Conservation (phyloP, 2,888 invertebrate genomes). For the Smittia sp. region DNA sequence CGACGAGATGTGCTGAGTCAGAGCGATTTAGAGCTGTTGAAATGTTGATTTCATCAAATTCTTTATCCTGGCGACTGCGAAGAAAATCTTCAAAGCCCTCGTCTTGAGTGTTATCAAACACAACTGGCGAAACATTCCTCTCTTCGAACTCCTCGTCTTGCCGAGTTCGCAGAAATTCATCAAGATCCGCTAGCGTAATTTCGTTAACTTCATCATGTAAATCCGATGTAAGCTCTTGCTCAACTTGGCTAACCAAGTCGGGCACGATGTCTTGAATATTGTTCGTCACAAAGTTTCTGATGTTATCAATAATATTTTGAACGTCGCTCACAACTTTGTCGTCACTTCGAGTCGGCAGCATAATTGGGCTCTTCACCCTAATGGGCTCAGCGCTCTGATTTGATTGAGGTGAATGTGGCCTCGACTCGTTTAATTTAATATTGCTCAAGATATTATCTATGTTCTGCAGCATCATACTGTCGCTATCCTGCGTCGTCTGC, state of each 20-base stretch:
- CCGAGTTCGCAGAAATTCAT: conserved; percentile 1
- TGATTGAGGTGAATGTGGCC: conserved; percentile 44
- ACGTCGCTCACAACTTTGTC: conserved; percentile 42
- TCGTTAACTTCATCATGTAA: conserved; percentile 44
- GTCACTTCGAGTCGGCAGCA: conserved; percentile 42
- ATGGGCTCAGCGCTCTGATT: conserved; percentile 47
- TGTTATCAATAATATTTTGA: conserved; percentile 46
- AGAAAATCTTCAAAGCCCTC: not conserved
- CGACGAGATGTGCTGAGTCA: too few relatives aligned
- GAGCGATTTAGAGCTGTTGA: not conserved
- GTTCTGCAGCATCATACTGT: conserved; percentile 47
- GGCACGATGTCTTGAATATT: conserved; percentile 54
- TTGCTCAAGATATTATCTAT: conserved; percentile 51
- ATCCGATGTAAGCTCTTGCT: conserved; percentile 48
- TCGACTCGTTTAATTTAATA: conserved; percentile 44
- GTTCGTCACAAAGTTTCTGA: conserved; percentile 52
- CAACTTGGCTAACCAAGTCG: conserved; percentile 52
- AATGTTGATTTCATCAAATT: not conserved
- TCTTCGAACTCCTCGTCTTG: conserved; percentile 33
- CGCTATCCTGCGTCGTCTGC: conserved; percentile 50
- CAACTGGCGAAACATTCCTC: conserved; percentile 33
- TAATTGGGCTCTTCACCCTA: conserved; percentile 52
- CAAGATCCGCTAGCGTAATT: conserved; percentile 3
- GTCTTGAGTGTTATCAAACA: not conserved
- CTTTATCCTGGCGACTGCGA: not conserved